Percentiles rank a stretch among this genome's conserved stretches.
Evolutionary conservation across 2,888 invertebrate genomes (phyloP).

Genomic region (Pollenia angustigena): DNA sequence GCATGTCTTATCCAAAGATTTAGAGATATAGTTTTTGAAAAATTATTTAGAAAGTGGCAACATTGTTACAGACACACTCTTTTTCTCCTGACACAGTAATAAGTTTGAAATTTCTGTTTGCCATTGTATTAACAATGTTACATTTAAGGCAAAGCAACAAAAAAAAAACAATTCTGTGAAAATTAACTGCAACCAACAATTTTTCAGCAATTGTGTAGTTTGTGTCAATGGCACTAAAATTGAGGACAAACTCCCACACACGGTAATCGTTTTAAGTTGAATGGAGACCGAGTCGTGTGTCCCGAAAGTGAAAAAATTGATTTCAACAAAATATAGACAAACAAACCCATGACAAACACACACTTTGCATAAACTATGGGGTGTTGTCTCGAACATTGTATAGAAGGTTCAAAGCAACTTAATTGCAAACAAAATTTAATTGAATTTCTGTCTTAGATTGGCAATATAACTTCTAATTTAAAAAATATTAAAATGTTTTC

Average conservation of each 20-base stretch:
- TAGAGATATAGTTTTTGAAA: no score
- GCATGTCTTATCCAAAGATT: no score
- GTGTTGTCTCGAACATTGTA: background rate
- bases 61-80: background rate
- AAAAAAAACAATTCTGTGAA: background rate
- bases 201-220: conserved; percentile 15
- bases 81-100: background rate
- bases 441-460: background rate
- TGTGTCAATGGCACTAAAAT: background rate
- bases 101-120: background rate
- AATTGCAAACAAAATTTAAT: background rate
- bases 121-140: conserved; percentile 26
- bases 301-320: background rate
- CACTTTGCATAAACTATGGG: background rate
- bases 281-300: background rate
- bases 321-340: background rate
- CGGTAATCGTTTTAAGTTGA: background rate
- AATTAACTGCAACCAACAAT: conserved; percentile 5
- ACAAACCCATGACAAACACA: background rate
- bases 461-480: no score
- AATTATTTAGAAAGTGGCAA: no score
- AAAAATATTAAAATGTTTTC: no score
- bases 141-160: background rate
- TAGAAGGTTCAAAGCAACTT: background rate
- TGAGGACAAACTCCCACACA: conserved; percentile 1